Percentiles rank a stretch among this genome's conserved stretches.
Evolutionary conservation across 2,113 vertebrate species (phyloP).

Genomic region (Tupaia chinensis): DNA sequence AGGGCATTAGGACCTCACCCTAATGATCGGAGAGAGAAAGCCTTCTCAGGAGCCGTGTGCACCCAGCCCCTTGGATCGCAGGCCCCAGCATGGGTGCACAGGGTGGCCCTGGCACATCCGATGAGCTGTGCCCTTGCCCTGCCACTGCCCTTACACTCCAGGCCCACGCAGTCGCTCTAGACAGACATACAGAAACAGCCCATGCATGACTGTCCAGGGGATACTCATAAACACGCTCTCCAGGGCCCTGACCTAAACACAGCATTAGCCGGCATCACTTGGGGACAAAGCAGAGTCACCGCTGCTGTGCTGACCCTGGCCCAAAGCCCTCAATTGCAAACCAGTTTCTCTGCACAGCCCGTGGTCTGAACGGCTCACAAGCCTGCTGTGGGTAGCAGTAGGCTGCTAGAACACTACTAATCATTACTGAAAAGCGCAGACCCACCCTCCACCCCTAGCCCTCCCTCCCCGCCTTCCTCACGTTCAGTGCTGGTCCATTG

Average conservation of each 20-base stretch:
- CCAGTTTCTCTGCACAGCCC: not conserved
- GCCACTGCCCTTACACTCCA: not conserved
- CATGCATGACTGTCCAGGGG: not conserved
- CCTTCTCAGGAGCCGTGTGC: constrained; percentile 6
- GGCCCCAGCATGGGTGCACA: not conserved
- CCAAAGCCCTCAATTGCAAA: not conserved
- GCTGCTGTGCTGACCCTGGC: not conserved
- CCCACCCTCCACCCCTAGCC: not conserved
- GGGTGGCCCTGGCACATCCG: not conserved
- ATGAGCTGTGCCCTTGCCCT: not conserved
- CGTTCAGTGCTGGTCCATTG: constrained; percentile 59
- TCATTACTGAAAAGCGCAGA: not conserved
- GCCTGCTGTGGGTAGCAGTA: not conserved
- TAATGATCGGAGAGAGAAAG: constrained; percentile 21
- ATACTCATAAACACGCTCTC: not conserved
- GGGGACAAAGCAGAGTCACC: not conserved
- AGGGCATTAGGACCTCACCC: not conserved
- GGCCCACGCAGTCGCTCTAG: not conserved
- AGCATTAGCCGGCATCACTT: not conserved
- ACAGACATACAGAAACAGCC: not conserved
- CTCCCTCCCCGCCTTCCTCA: constrained; percentile 31
- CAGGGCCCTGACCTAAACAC: not conserved
- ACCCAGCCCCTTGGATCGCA: not conserved
- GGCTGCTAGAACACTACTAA: not conserved
- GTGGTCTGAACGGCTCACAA: not conserved